Evolutionary conservation across 2,888 invertebrate genomes (phyloP), one percentile per base, ranked within the genome.

Genomic region (Eudemis profundana): DNA sequence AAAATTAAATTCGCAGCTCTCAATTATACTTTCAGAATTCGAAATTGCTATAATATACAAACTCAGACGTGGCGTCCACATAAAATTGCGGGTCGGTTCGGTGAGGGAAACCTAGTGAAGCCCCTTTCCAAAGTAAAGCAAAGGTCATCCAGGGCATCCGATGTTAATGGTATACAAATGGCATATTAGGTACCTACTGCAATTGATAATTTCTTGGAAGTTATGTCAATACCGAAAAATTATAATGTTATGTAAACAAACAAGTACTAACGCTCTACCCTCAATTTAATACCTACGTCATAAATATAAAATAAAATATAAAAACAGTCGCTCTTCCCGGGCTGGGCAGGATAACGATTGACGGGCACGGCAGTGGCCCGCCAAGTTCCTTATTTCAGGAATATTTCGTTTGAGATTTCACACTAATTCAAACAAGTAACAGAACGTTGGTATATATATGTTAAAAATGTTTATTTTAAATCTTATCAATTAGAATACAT

Each of bases 71-170:
- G 10, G 15, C 12, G 4, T 56, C 12, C 17, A 15, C 5, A 12
- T n/a, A 5, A 27, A 56, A 44, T 54, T 42, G 3, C n/a, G 8
- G 8, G 7, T 7, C 33, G 12, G 10, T 3, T 15, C 42, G 40
- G 12, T 44, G n/a, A 29, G 17, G 44, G 50, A 61, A 50, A 50
- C 49, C 23, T 17, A 60, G 19, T 2, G 40, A 14, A 61, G 50
- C 50, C 60, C 50, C 61, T 42, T 61, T 61, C 50, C 73, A 68
- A 70, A 68, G 68, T 66, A 69, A 68, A 56, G 54, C 44, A 59
- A 66, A 57, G 60, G 54, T 59, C 50, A 59, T 59, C 14, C 65
- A 57, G 61, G 44, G 57, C 40, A 63, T 53, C 54, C 47, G 29
- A 27, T 56, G 54, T 15, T 40, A 40, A 10, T 1, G 4, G 17